These are phyloP conservation scores for Cephus sareptanus DNA, from an alignment of 2,888 invertebrate genomes.

Conservation along the genomic window DNA sequence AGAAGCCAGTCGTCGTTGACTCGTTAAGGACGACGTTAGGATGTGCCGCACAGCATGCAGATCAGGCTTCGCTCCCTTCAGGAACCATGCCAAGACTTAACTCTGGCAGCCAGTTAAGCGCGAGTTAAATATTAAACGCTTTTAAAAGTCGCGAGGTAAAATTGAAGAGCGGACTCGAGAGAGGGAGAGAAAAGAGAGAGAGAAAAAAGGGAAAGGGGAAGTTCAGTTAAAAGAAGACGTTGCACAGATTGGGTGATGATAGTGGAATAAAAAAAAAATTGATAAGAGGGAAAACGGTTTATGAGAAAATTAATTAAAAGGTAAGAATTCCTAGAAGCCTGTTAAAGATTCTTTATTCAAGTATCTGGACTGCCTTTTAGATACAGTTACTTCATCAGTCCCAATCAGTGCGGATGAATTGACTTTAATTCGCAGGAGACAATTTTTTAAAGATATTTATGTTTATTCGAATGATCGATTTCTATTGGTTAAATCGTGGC, in stretches of 20 bases:
- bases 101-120: conserved; percentile 29
- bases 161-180: conserved; percentile 30
- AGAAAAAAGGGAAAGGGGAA: conserved; percentile 17
- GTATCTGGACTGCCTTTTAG: not conserved
- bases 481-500: not conserved
- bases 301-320: conserved; percentile 45
- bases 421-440: not conserved
- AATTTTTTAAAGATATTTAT: not conserved
- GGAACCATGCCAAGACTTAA: conserved; percentile 12
- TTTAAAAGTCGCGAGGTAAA: conserved; percentile 47
- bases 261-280: conserved; percentile 37
- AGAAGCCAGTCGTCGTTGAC: conserved; percentile 45
- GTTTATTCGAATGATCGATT: not conserved
- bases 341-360: not conserved
- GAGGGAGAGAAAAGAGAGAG: conserved; percentile 24
- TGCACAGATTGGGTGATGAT: conserved; percentile 30
- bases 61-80: conserved; percentile 42
- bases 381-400: not conserved
- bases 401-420: not conserved
- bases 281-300: conserved; percentile 37
- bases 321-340: not conserved
- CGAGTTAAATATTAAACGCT: conserved; percentile 57
- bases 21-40: conserved; percentile 55
- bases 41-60: conserved; percentile 52
- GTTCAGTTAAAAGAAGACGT: conserved; percentile 20